A percentile compares a stretch with the other conserved stretches of the same genome.
Conservation (phyloP, 2,113 vertebrate genomes). For the pig (Sus scrofa) region T2T-Sscrofa CM000819.6:115911501-115912000, state of each 20-base stretch:
- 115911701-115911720: not conserved
- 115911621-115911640: not conserved
- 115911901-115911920: not conserved
- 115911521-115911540: not conserved
- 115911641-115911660: slow-evolving; percentile 36
- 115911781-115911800: not conserved
- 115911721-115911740: not conserved
- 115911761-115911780: not conserved
- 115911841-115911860: not conserved
- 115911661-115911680: slow-evolving; percentile 20
- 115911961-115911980: not conserved
- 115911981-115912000: not conserved
- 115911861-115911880: not conserved
- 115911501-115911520: not conserved
- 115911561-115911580: not conserved
- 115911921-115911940: not conserved
- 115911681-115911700: slow-evolving; percentile 11
- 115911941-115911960: not conserved
- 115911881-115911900: not conserved
- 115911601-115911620: not conserved
- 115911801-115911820: not conserved
- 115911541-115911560: not conserved
- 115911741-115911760: not conserved
- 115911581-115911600: not conserved
- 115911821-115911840: not conserved